Base-by-base conservation (phyloP, 2,888 invertebrate genomes). In the Selenia dentaria region DNA sequence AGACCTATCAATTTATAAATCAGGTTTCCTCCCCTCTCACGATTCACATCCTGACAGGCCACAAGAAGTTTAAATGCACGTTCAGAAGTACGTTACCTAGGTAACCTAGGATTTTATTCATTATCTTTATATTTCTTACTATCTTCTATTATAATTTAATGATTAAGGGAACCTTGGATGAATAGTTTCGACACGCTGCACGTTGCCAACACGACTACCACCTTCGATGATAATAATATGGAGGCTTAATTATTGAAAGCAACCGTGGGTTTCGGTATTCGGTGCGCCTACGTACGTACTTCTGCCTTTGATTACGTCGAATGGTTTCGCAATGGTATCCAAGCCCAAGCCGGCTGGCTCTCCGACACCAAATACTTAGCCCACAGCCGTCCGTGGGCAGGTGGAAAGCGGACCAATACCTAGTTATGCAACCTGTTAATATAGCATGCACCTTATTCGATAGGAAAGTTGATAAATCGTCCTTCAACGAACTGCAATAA, bases 381-480 rank as follows among this genome's bases (percentile, higher is more conserved):
- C 87, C 84, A 87, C 86, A 66, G 70, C 59, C 59, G 60, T 62
- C 54, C 78, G 86, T 85, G 88, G 88, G 87, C 79, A 78, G 85
- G 79, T 85, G 84, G 82, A 88, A 88, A 88, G 87, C 79, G 73
- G 79, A 76, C 74, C 78, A 62, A 69, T 66, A 64, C 61, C 61
- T 53, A 59, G 64, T 86, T 87, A 81, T 80, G 87, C 80, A 86
- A 87, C 65, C 48, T 47, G 67, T 74, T 67, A 64, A 76, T 83
- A 79, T 74, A 78, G 81, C 60, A 58, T 72, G 75, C 70, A 73
- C 80, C 81, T 74, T 82, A 80, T 79, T 73, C 64, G 70, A 70
- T 67, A 71, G 74, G 81, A 83, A 84, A 84, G 79, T 73, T 62
- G 67, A 68, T 64, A 52, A 61, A 48, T 47, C 59, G 69, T 71